A percentile compares a stretch with the other conserved stretches of the same genome.
These are phyloP conservation scores for Spicauda simplicius DNA, from an alignment of 2,888 invertebrate species.

Conservation along the genomic window DNA sequence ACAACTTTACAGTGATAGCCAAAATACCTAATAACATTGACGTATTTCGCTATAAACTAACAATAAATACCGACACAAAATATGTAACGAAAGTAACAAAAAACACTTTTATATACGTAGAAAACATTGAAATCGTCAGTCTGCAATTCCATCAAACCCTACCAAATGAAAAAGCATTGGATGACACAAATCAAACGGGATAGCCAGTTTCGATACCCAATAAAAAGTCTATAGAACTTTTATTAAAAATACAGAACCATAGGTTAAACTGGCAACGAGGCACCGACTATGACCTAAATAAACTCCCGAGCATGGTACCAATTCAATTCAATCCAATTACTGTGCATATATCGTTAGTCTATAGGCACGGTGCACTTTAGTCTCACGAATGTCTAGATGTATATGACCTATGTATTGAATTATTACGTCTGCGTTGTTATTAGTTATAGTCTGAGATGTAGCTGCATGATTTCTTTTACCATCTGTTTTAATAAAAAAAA, in stretches of 20 bases:
- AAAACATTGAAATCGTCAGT: too few relatives aligned
- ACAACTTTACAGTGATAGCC: too few relatives aligned
- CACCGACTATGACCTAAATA: slow-evolving; percentile 71
- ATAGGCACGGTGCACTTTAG: slow-evolving; percentile 21
- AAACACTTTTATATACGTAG: too few relatives aligned
- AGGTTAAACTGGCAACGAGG: slow-evolving; percentile 56
- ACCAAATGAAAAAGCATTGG: neutral
- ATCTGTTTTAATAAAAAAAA: too few relatives aligned
- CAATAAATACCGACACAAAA: too few relatives aligned
- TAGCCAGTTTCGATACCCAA: slow-evolving; percentile 6
- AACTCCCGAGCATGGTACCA: slow-evolving; percentile 64
- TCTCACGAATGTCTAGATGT: slow-evolving; percentile 8
- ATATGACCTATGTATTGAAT: neutral
- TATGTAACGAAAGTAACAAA: too few relatives aligned
- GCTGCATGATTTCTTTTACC: too few relatives aligned
- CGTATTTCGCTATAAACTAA: too few relatives aligned
- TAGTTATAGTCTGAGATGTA: too few relatives aligned
- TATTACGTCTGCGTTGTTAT: neutral
- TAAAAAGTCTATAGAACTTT: slow-evolving; percentile 23
- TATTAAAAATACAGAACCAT: slow-evolving; percentile 36
- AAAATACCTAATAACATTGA: too few relatives aligned
- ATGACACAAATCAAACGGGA: slow-evolving; percentile 12
- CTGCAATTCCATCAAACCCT: neutral
- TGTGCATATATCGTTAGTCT: slow-evolving; percentile 52
- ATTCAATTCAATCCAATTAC: slow-evolving; percentile 78